A percentile compares a stretch with the other conserved stretches of the same genome.
These are phyloP conservation scores for Molossus molossus DNA, from an alignment of 2,797 vertebrate genomes.

Conservation along the genomic window DNA sequence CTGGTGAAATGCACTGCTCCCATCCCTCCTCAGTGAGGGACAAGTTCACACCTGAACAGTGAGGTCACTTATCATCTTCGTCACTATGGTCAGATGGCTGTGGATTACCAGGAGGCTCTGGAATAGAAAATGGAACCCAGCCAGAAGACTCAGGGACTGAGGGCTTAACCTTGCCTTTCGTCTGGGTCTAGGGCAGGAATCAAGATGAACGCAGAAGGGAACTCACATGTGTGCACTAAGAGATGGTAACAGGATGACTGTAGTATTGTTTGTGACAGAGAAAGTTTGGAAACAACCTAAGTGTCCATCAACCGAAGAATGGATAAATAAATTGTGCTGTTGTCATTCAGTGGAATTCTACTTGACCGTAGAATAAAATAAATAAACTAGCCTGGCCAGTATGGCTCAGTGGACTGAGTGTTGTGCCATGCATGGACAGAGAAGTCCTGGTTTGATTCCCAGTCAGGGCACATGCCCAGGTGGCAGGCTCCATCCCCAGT, in stretches of 20 bases:
- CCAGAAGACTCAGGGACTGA: background rate
- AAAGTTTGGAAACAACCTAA: background rate
- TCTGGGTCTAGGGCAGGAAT: constrained; percentile 10
- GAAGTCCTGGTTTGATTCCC: too few relatives aligned
- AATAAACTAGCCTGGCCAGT: background rate
- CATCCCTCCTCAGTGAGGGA: background rate
- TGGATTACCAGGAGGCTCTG: background rate
- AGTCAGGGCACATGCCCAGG: too few relatives aligned
- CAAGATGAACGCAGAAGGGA: background rate
- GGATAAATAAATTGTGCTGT: background rate
- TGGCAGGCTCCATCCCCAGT: too few relatives aligned
- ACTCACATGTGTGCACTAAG: background rate
- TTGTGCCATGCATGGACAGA: too few relatives aligned
- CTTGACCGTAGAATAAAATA: background rate
- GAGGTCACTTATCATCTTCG: constrained; percentile 7
- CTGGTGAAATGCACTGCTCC: background rate
- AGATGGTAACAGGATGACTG: background rate
- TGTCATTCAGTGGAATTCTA: background rate
- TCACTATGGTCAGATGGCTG: background rate
- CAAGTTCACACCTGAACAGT: background rate
- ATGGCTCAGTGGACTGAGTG: too few relatives aligned
- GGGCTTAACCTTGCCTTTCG: constrained; percentile 16
- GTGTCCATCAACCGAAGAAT: background rate
- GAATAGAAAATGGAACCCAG: constrained; percentile 16
- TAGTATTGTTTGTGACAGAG: background rate